A percentile compares a stretch with the other conserved stretches of the same genome.
Evolutionary conservation across 2,113 vertebrate genomes (phyloP).

Genomic region (human): DNA sequence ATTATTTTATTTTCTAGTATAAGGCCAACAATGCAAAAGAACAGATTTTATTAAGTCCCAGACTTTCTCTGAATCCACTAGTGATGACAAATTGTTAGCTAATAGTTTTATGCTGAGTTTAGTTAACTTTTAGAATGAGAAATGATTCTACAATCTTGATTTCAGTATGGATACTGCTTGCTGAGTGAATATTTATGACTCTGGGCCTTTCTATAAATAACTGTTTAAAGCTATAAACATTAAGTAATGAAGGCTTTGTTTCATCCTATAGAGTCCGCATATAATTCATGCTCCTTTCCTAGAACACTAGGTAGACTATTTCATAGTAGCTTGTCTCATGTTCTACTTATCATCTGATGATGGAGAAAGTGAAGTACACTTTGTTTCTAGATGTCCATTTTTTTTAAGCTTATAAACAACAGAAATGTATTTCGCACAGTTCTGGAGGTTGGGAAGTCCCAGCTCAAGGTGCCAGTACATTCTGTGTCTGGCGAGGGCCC

Average conservation of each 20-base stretch:
- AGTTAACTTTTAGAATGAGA: constrained; percentile 44
- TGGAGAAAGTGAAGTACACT: neutral
- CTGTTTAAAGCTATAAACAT: neutral
- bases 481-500: too few relatives aligned
- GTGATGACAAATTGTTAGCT: constrained; percentile 45
- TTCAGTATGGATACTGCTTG: constrained; percentile 15
- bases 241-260: constrained; percentile 9
- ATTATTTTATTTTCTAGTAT: neutral
- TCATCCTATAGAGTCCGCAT: neutral
- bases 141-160: neutral
- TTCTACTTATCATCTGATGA: neutral
- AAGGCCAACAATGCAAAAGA: neutral
- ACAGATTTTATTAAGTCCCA: neutral
- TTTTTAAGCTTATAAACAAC: too few relatives aligned
- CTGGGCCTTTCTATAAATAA: constrained; percentile 22
- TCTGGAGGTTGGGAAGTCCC: too few relatives aligned
- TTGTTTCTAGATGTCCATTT: neutral
- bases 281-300: neutral
- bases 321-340: neutral
- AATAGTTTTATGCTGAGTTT: constrained; percentile 23
- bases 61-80: constrained; percentile 32
- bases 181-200: neutral
- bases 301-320: neutral
- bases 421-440: too few relatives aligned
- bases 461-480: too few relatives aligned